Conservation (phyloP, 2,888 invertebrate genomes). For the Plebejus argus region DNA sequence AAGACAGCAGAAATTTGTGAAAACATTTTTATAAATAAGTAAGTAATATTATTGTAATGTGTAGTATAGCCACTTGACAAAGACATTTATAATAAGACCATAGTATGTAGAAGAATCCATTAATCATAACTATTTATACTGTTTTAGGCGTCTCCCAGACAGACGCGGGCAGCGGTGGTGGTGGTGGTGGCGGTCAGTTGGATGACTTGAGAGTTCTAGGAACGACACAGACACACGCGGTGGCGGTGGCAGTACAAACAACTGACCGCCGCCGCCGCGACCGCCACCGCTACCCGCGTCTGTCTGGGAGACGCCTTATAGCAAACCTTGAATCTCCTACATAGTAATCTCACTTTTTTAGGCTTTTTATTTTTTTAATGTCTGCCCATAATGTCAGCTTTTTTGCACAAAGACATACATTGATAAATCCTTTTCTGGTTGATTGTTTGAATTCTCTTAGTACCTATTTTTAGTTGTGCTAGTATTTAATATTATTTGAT, state of each 20-base stretch:
- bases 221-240: no score
- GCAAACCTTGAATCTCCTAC: background rate
- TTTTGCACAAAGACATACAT: background rate
- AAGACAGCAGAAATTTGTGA: background rate
- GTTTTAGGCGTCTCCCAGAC: no score
- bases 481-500: background rate
- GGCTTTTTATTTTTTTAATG: background rate
- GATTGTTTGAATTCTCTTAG: background rate
- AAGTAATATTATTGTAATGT: background rate
- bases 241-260: no score
- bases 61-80: background rate
- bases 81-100: background rate
- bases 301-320: background rate
- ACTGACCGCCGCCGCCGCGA: no score
- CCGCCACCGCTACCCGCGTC: no score
- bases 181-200: no score
- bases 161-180: no score
- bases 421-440: background rate
- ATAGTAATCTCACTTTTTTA: background rate
- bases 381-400: background rate
- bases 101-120: background rate
- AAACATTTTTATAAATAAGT: background rate
- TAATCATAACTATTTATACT: background rate
- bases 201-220: no score
- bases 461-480: background rate